phyloP scores from a whole-genome alignment of 2,113 vertebrate species.

The Oostethus manadensis region DNA sequence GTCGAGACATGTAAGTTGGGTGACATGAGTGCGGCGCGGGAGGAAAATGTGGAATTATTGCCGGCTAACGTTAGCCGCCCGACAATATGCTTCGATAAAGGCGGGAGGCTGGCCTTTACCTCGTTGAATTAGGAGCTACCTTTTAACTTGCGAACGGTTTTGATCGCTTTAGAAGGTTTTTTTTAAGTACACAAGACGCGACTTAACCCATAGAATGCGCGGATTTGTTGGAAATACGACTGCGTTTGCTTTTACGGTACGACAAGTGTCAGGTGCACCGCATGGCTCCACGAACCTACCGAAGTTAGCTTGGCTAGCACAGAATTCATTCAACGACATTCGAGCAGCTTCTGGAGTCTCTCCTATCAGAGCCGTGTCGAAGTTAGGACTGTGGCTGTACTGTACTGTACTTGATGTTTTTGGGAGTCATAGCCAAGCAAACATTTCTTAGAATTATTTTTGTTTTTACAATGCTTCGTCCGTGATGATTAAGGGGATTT shows the following conservation, averaged over 20 bases:
- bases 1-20: slow-evolving; percentile 58
- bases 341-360: background rate
- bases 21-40: background rate
- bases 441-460: background rate
- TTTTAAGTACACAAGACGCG: background rate
- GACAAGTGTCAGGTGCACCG: slow-evolving; percentile 35
- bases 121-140: slow-evolving; percentile 3
- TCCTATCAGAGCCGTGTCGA: background rate
- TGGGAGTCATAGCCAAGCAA: background rate
- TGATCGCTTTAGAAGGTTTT: background rate
- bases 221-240: background rate
- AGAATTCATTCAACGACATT: slow-evolving; percentile 4
- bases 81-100: slow-evolving; percentile 54
- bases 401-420: too few relatives aligned
- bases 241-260: background rate
- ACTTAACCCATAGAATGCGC: accelerated
- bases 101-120: slow-evolving; percentile 58
- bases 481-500: slow-evolving; percentile 37
- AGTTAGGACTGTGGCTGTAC: background rate
- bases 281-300: slow-evolving; percentile 39
- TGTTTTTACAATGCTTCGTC: background rate
- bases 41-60: slow-evolving; percentile 9
- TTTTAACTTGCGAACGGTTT: background rate
- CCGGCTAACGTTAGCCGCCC: slow-evolving; percentile 33
- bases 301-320: slow-evolving; percentile 39